A percentile compares a stretch with the other conserved stretches of the same genome.
phyloP scores from a whole-genome alignment of 1,140 invertebrate genomes.

The Drosophila fuyamai region DNA sequence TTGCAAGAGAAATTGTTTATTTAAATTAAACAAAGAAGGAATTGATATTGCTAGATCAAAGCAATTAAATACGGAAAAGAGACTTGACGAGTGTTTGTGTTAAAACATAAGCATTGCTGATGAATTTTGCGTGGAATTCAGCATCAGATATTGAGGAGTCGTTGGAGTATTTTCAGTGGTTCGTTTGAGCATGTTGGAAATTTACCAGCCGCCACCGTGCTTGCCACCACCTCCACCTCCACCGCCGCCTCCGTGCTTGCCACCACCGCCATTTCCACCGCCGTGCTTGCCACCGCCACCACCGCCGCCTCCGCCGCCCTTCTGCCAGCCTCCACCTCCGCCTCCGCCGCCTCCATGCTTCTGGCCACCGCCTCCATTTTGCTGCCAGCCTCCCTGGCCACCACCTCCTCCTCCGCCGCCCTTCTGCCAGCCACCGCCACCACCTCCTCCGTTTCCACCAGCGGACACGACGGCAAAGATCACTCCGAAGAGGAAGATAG shows the following conservation, averaged over 20 bases:
- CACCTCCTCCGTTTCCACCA: slow-evolving; percentile 18
- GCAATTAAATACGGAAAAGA: background rate
- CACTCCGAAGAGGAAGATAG: slow-evolving; percentile 36
- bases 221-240: slow-evolving; percentile 20
- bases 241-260: slow-evolving; percentile 16
- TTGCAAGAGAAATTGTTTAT: slow-evolving; percentile 4
- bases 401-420: slow-evolving; percentile 6
- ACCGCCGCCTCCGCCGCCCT: background rate
- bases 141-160: background rate
- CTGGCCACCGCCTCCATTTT: slow-evolving; percentile 9
- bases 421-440: slow-evolving; percentile 21
- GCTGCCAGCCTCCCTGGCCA: background rate
- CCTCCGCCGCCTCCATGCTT: slow-evolving; percentile 16
- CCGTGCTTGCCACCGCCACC: slow-evolving; percentile 22
- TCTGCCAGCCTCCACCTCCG: slow-evolving; percentile 14
- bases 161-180: background rate
- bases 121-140: background rate
- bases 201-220: slow-evolving; percentile 35
- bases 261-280: slow-evolving; percentile 23
- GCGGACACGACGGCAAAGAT: slow-evolving; percentile 29
- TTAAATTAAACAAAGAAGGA: background rate
- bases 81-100: background rate
- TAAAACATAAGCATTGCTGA: background rate
- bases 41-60: background rate
- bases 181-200: background rate